phyloP scores from a whole-genome alignment of 2,888 invertebrate genomes.

The Drosophila trichaetosa region DNA sequence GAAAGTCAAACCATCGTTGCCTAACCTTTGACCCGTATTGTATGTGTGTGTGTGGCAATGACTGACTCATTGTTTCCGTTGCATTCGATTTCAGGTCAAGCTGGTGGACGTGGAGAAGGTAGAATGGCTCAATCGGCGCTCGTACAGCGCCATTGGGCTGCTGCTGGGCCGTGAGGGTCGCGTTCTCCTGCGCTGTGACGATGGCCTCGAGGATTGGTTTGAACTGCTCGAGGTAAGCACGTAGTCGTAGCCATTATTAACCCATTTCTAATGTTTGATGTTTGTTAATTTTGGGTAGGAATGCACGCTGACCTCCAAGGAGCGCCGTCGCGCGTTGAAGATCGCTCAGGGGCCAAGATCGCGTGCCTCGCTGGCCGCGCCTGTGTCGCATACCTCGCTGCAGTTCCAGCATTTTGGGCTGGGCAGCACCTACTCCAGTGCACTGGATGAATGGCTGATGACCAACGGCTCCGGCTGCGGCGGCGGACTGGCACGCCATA shows the following conservation, averaged over 20 bases:
- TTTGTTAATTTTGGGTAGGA: slow-evolving; percentile 83
- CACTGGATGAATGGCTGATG: slow-evolving; percentile 87
- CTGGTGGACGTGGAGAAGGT: slow-evolving; percentile 88
- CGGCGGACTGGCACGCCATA: slow-evolving; percentile 85
- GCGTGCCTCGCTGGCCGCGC: slow-evolving; percentile 84
- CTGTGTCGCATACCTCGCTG: slow-evolving; percentile 84
- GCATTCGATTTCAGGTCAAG: slow-evolving; percentile 85
- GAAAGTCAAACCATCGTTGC: slow-evolving; percentile 28
- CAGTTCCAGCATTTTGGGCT: slow-evolving; percentile 84
- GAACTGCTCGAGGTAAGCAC: slow-evolving; percentile 86
- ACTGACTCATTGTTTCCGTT: slow-evolving; percentile 31
- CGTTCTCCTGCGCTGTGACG: slow-evolving; percentile 84
- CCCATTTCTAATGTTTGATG: background rate
- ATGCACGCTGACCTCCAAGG: slow-evolving; percentile 88
- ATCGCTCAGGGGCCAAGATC: slow-evolving; percentile 85
- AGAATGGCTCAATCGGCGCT: slow-evolving; percentile 89
- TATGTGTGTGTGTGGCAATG: slow-evolving; percentile 5
- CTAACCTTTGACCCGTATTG: slow-evolving; percentile 67
- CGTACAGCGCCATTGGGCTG: slow-evolving; percentile 87
- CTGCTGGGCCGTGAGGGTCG: slow-evolving; percentile 86
- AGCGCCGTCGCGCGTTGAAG: slow-evolving; percentile 87
- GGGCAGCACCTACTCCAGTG: slow-evolving; percentile 86
- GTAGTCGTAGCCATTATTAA: slow-evolving; percentile 27
- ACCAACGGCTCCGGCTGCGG: slow-evolving; percentile 83
- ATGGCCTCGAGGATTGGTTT: slow-evolving; percentile 89